These are phyloP conservation scores for Eumeta japonica DNA, from an alignment of 1,140 invertebrate species.

Conservation along the genomic window DNA sequence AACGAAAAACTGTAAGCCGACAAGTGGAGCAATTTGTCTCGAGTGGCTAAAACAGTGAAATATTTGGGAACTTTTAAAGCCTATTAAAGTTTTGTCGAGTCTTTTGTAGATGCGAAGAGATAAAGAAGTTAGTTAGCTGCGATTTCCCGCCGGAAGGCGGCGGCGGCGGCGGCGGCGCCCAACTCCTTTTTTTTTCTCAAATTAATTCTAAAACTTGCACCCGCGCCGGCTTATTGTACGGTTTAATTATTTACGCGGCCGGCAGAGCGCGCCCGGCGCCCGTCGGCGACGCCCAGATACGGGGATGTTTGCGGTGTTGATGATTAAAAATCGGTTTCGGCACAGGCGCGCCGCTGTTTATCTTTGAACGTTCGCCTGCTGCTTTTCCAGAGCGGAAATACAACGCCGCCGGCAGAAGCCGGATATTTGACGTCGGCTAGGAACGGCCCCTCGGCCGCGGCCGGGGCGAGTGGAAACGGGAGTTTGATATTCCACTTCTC, in stretches of 20 bases:
- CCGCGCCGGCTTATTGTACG: slow-evolving; percentile 14
- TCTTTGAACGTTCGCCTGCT: no score
- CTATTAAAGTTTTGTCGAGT: slow-evolving; percentile 36
- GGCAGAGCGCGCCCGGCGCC: slow-evolving; percentile 5
- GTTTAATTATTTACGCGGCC: slow-evolving; percentile 24
- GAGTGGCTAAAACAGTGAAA: slow-evolving; percentile 46
- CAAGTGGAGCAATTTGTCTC: slow-evolving; percentile 40
- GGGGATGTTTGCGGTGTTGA: no score
- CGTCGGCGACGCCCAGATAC: slow-evolving; percentile 14
- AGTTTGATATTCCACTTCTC: no score
- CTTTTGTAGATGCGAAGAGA: slow-evolving; percentile 24
- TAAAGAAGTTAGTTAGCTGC: slow-evolving; percentile 17
- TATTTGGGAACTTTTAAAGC: slow-evolving; percentile 39
- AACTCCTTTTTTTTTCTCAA: slow-evolving; percentile 20
- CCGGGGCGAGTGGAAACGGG: no score
- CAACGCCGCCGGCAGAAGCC: no score
- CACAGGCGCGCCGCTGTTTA: background rate
- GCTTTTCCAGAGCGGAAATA: no score
- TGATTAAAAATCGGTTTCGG: no score
- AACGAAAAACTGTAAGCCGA: slow-evolving; percentile 16
- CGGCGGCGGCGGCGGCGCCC: slow-evolving; percentile 15
- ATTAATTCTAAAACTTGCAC: slow-evolving; percentile 27
- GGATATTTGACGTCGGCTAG: no score
- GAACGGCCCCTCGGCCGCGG: no score
- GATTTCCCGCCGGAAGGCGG: slow-evolving; percentile 14